Conservation (phyloP, 1,140 invertebrate species). For the Drosophila serrata region DNA sequence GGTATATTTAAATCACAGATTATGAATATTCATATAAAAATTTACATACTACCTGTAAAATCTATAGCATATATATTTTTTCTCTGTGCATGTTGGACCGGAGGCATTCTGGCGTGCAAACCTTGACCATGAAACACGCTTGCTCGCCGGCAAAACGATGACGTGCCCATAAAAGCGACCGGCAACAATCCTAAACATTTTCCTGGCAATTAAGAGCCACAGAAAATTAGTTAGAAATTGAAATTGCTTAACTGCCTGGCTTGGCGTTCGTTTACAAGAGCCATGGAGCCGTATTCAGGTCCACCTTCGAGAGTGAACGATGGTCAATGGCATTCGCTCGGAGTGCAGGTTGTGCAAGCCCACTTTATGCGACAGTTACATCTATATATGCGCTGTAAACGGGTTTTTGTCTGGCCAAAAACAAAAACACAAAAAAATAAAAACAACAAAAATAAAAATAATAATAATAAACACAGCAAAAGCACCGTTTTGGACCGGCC, state of each 20-base stretch:
- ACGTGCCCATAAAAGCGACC: slow-evolving; percentile 57
- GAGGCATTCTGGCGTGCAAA: slow-evolving; percentile 68
- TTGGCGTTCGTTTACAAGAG: slow-evolving; percentile 14
- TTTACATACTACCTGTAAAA: background rate
- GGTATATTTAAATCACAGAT: too few relatives aligned
- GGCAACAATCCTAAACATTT: slow-evolving; percentile 61
- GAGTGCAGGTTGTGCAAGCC: slow-evolving; percentile 37
- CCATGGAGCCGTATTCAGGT: background rate
- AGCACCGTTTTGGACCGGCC: slow-evolving; percentile 58
- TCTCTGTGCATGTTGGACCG: slow-evolving; percentile 20
- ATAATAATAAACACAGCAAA: slow-evolving; percentile 35
- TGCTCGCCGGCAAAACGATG: slow-evolving; percentile 13
- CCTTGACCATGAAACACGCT: slow-evolving; percentile 77
- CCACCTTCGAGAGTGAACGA: slow-evolving; percentile 9
- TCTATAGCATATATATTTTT: background rate
- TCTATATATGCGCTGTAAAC: slow-evolving; percentile 55
- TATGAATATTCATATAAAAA: background rate
- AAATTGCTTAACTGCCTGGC: slow-evolving; percentile 58
- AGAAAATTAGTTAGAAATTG: slow-evolving; percentile 74
- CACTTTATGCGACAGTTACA: slow-evolving; percentile 60
- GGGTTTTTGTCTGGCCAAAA: slow-evolving; percentile 44
- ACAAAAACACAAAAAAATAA: background rate
- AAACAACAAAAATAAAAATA: slow-evolving; percentile 7
- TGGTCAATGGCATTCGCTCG: slow-evolving; percentile 70
- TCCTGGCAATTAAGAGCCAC: slow-evolving; percentile 63